Percentiles rank a stretch among this genome's conserved stretches.
phyloP scores from a whole-genome alignment of 2,888 invertebrate species.

The Callimorpha dominula region DNA sequence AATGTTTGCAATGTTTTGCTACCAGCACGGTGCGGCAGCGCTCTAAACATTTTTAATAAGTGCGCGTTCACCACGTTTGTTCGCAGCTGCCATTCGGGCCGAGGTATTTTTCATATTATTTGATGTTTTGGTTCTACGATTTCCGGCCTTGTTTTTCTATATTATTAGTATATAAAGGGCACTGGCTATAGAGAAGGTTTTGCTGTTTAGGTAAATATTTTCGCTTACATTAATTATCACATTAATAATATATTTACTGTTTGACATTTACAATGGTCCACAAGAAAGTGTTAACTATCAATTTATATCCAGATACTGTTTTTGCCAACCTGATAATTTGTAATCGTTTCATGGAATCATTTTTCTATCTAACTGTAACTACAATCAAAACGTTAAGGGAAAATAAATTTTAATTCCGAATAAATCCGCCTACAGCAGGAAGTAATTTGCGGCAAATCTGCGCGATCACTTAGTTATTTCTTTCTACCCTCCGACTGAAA shows the following conservation, averaged over 20 bases:
- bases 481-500: conserved; percentile 31
- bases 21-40: not conserved
- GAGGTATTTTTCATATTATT: conserved; percentile 20
- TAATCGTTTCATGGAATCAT: not conserved
- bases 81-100: conserved; percentile 12
- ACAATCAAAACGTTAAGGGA: conserved; percentile 7
- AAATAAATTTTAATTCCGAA: conserved; percentile 11
- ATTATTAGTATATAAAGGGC: not conserved
- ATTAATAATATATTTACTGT: not conserved
- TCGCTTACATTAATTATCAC: too few species aligned
- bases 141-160: not conserved
- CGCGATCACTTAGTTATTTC: conserved; percentile 34
- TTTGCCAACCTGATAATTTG: not conserved
- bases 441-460: conserved; percentile 14
- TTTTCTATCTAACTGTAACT: conserved; percentile 2
- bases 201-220: not conserved
- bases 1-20: conserved; percentile 9
- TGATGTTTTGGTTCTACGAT: conserved; percentile 15
- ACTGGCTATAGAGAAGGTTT: not conserved
- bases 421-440: conserved; percentile 1
- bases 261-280: not conserved
- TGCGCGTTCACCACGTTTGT: conserved; percentile 8
- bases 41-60: conserved; percentile 27
- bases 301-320: not conserved
- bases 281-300: not conserved